Evolutionary conservation across 2,888 invertebrate genomes (phyloP), one percentile per base, ranked within the genome.

Genomic region (Vanessa cardui): DNA sequence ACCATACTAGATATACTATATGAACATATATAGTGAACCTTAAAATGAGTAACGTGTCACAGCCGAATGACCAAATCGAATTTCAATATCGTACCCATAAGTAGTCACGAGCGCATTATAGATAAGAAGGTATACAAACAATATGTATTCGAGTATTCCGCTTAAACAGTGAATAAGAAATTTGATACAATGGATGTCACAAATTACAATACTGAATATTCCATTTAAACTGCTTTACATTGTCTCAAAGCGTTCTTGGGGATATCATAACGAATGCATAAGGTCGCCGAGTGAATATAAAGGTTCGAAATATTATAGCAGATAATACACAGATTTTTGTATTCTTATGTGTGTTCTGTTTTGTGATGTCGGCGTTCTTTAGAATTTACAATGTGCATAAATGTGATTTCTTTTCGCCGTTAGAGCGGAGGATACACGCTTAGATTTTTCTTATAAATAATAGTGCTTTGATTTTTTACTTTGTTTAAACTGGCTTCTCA

Each of bases 121-220:
- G 64, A 78, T 67, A 74, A 78, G 77, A 78, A 78, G 78, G 76
- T 77, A 73, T 73, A 78, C 80, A 80, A 75, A 73, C 74, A 71
- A 66, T 58, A 69, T 60, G 62, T 71, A 72, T 80, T 83, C 80
- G 81, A 82, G 78, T 79, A 84, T 86, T 84, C 83, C 77, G 78
- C 84, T 85, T 86, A 83, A 84, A 86, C 83, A 84, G 80, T 86
- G 87, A 88, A 88, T 87, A 88, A 85, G 81, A 84, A 81, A 87
- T 84, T 85, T 84, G 78, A 72, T 77, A 85, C 84, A 87, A 87
- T 87, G 85, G 82, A 86, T 83, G 82, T 81, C 85, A 83, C 83
- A 84, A 85, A 83, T 82, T 85, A 84, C 83, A 83, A 83, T 85
- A 83, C 86, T 87, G 84, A 89, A 90, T 89, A 89, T 89, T 89